These are phyloP conservation scores for Drosophila ochracea DNA, from an alignment of 2,888 invertebrate genomes.

Conservation along the genomic window DNA sequence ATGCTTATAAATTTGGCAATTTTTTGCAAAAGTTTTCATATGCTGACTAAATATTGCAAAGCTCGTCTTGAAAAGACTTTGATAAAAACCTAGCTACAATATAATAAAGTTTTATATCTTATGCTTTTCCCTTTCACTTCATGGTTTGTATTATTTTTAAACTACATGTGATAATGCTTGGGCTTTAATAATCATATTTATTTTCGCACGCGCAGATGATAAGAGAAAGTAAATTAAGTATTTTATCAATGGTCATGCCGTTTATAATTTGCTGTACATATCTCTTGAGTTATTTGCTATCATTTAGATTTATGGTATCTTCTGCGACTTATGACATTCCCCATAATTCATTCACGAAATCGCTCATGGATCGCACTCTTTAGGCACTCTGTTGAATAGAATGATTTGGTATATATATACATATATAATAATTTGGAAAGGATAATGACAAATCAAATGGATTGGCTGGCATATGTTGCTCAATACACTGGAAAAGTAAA, in stretches of 20 bases:
- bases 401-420: slow-evolving; percentile 2
- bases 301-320: not conserved
- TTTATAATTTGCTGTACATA: slow-evolving; percentile 24
- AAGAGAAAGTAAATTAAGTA: slow-evolving; percentile 10
- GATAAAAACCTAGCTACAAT: not conserved
- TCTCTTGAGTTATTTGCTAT: slow-evolving; percentile 24
- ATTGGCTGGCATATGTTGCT: slow-evolving; percentile 44
- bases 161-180: slow-evolving; percentile 33
- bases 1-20: not conserved
- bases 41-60: not conserved
- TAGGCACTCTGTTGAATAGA: slow-evolving; percentile 19
- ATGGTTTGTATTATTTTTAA: slow-evolving; percentile 3
- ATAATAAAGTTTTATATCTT: not conserved
- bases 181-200: slow-evolving; percentile 16
- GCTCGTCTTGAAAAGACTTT: not conserved
- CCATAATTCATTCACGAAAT: slow-evolving; percentile 8
- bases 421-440: slow-evolving; percentile 23
- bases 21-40: not conserved
- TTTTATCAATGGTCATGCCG: slow-evolving; percentile 40
- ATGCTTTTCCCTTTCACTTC: not conserved
- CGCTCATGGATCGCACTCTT: slow-evolving; percentile 19
- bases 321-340: slow-evolving; percentile 1
- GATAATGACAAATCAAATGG: slow-evolving; percentile 50
- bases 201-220: slow-evolving; percentile 34
- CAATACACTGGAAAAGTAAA: slow-evolving; percentile 31